Evolutionary conservation across 2,113 vertebrate genomes (phyloP).

Genomic region (Alethe castanea): DNA sequence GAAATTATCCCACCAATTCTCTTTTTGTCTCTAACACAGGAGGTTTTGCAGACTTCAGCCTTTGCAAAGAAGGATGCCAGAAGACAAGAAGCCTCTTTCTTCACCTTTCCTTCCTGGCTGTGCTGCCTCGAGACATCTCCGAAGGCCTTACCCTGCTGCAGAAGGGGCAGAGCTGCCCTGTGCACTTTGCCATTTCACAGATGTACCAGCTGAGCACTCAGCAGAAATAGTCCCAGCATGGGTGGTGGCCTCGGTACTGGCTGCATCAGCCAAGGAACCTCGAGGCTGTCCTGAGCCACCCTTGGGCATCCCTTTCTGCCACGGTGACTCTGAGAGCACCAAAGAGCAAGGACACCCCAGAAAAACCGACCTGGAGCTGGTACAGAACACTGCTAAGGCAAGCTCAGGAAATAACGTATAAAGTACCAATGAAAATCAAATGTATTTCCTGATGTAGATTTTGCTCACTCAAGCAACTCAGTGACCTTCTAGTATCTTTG

Average conservation of each 20-base stretch:
- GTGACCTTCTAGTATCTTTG: background rate
- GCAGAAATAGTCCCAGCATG: background rate
- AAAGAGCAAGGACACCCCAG: fast-evolving
- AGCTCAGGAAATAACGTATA: background rate
- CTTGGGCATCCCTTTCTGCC: background rate
- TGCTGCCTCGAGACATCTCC: background rate
- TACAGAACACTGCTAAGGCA: background rate
- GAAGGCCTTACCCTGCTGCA: background rate
- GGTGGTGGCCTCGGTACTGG: fast-evolving
- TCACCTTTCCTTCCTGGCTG: background rate
- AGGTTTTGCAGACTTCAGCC: background rate
- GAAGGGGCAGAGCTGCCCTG: background rate
- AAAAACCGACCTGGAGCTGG: background rate
- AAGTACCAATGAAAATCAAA: background rate
- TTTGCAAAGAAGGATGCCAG: background rate
- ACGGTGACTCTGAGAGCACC: background rate
- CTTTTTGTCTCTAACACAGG: background rate
- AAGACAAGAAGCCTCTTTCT: background rate
- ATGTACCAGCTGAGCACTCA: background rate
- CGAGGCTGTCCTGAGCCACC: background rate
- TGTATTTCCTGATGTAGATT: background rate
- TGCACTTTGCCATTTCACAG: background rate
- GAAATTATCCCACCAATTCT: background rate
- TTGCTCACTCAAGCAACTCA: background rate
- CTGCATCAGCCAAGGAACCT: background rate